Evolutionary conservation across 2,888 invertebrate species (phyloP).

Genomic region (Atherix ibis): DNA sequence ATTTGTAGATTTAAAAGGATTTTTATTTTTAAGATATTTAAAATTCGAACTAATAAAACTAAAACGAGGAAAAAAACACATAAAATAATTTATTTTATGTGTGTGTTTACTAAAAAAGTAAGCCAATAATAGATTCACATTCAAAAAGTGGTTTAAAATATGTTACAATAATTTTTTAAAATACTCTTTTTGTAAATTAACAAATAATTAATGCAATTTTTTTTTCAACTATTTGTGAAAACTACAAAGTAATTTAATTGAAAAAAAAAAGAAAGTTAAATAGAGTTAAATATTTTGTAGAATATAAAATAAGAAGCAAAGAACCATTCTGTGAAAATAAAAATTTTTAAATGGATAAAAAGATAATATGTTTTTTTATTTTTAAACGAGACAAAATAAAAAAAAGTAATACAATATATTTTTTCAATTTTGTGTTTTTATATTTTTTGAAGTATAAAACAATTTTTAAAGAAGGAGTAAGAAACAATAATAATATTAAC

Average conservation of each 20-base stretch:
- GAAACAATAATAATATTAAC: too few relatives aligned
- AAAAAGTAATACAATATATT: conserved; percentile 3
- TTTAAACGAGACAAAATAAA: conserved; percentile 2
- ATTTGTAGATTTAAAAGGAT: conserved; percentile 1
- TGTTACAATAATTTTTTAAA: background rate
- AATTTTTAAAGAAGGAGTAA: too few relatives aligned
- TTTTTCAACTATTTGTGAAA: too few relatives aligned
- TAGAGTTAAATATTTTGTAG: conserved; percentile 2
- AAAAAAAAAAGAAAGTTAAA: conserved; percentile 2
- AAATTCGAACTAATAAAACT: background rate
- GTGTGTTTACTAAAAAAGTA: background rate
- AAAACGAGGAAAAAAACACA: background rate
- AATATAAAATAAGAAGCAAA: conserved; percentile 9
- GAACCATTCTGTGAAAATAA: conserved; percentile 9
- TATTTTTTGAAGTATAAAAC: too few relatives aligned
- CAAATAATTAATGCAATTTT: background rate
- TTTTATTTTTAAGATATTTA: conserved; percentile 1
- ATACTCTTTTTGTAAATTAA: background rate
- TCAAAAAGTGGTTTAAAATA: too few relatives aligned
- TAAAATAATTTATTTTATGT: conserved; percentile 2
- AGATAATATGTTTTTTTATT: too few relatives aligned
- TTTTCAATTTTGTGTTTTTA: too few relatives aligned
- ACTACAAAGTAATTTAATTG: background rate
- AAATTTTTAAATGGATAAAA: conserved; percentile 2
- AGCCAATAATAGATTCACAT: background rate